Conservation (phyloP, 2,113 vertebrate species). For the Corythaixoides concolor region DNA sequence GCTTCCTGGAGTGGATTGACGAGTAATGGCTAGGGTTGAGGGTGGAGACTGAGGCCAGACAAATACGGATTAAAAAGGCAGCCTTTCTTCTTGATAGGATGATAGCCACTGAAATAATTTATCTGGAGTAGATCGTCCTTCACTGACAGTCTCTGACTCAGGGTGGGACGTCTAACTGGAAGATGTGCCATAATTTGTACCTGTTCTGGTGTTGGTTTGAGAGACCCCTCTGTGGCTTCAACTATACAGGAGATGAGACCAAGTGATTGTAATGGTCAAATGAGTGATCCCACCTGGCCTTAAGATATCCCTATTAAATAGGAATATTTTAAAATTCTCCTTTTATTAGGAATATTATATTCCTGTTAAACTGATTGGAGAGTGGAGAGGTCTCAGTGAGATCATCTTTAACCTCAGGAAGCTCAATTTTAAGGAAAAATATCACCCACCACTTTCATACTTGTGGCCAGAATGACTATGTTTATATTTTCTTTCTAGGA, state of each 20-base stretch:
- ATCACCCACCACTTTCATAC: neutral
- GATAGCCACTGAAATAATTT: neutral
- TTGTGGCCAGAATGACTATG: neutral
- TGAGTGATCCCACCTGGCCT: neutral
- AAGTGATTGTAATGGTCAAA: neutral
- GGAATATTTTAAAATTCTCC: neutral
- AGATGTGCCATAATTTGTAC: neutral
- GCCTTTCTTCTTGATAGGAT: neutral
- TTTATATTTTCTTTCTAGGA: neutral
- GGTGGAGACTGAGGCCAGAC: neutral
- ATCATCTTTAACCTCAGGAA: neutral
- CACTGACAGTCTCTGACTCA: neutral
- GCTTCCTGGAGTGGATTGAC: neutral
- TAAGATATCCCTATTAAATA: neutral
- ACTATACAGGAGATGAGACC: neutral
- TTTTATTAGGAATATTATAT: neutral
- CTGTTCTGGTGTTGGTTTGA: neutral
- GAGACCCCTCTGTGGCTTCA: neutral
- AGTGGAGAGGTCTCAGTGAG: neutral
- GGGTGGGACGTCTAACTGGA: neutral
- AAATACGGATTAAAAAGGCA: neutral
- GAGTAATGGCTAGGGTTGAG: neutral
- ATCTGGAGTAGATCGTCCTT: neutral
- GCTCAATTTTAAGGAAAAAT: neutral
- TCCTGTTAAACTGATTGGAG: neutral